Conservation (phyloP, 2,113 vertebrate genomes). For the Lepisosteus osseus region DNA sequence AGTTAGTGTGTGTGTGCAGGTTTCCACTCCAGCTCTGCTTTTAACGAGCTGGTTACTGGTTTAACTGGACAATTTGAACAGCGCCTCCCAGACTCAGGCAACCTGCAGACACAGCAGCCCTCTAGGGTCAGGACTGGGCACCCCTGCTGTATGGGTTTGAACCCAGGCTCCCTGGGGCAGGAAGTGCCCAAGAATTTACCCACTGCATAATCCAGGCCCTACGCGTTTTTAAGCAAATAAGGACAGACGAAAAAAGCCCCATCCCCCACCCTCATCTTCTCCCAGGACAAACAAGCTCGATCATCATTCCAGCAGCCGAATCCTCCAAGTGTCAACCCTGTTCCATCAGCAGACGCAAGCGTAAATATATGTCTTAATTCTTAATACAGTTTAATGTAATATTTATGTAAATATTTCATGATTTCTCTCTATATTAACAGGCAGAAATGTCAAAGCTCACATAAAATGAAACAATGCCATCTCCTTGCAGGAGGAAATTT, state of each 20-base stretch:
- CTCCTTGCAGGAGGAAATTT: slow-evolving; percentile 71
- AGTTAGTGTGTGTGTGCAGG: no score
- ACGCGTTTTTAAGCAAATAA: no score
- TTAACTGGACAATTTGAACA: no score
- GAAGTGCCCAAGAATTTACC: no score
- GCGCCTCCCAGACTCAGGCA: no score
- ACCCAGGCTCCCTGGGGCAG: no score
- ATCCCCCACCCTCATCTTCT: neutral
- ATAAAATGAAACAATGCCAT: slow-evolving; percentile 81
- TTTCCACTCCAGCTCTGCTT: no score
- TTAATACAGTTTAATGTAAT: slow-evolving; percentile 75
- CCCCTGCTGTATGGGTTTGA: no score
- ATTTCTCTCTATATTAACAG: slow-evolving; percentile 73
- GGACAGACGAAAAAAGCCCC: neutral
- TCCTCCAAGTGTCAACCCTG: slow-evolving; percentile 19
- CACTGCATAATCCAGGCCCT: no score
- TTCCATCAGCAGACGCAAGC: slow-evolving; percentile 40
- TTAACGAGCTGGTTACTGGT: no score
- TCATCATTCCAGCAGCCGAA: slow-evolving; percentile 17
- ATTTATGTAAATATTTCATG: slow-evolving; percentile 78
- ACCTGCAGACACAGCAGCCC: no score
- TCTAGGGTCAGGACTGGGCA: no score
- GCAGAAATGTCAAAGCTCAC: slow-evolving; percentile 79
- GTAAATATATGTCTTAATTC: slow-evolving; percentile 72
- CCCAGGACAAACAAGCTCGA: neutral